Percentiles rank a stretch among this genome's conserved stretches.
Evolutionary conservation across 2,113 vertebrate genomes (phyloP).

Genomic region (Microcebus jonahi): DNA sequence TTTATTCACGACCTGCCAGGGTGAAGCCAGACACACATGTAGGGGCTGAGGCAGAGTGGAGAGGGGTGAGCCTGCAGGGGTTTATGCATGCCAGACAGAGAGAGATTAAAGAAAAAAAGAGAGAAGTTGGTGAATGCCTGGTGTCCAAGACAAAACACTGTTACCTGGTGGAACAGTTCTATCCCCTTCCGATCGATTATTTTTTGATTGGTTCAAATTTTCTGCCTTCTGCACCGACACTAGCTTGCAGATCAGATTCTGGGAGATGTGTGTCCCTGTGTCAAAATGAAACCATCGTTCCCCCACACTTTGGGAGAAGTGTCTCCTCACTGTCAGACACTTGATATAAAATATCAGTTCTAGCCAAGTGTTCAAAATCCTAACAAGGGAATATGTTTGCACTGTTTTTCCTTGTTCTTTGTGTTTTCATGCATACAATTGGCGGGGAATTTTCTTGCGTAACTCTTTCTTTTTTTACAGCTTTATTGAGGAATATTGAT

Average conservation of each 20-base stretch:
- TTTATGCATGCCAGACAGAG: background rate
- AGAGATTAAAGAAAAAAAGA: fast-evolving
- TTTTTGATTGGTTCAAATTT: background rate
- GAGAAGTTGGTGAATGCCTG: background rate
- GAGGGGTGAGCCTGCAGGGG: background rate
- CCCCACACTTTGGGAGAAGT: background rate
- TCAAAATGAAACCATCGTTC: background rate
- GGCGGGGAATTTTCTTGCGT: background rate
- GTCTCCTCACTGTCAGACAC: background rate
- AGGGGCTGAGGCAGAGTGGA: background rate
- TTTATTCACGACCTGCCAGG: constrained; percentile 68
- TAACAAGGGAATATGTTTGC: fast-evolving
- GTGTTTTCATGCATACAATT: background rate
- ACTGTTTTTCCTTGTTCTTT: background rate
- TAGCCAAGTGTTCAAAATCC: background rate
- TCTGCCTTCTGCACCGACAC: fast-evolving
- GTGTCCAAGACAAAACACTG: background rate
- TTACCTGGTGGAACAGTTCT: background rate
- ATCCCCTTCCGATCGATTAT: background rate
- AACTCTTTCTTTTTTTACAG: background rate
- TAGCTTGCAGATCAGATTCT: background rate
- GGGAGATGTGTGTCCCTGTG: background rate
- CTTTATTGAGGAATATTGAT: background rate
- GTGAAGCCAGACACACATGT: constrained; percentile 24
- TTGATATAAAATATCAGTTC: background rate